These are phyloP conservation scores for Oncorhynchus mykiss DNA, from an alignment of 2,113 vertebrate genomes.

Conservation along the genomic window DNA sequence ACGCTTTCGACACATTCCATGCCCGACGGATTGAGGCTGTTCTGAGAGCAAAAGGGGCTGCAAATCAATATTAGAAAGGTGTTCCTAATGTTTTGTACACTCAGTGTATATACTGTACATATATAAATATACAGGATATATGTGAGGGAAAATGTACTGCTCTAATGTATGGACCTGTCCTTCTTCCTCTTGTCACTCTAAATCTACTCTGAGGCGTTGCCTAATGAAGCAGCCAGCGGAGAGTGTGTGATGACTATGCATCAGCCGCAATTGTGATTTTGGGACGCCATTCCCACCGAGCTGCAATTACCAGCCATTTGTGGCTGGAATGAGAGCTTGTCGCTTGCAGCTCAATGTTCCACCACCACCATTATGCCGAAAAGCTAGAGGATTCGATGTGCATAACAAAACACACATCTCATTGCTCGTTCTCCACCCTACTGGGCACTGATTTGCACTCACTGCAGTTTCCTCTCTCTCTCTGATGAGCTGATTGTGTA, in stretches of 20 bases:
- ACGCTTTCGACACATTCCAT: too few relatives aligned
- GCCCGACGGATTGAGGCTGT: too few relatives aligned
- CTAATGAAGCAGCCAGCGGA: too few relatives aligned
- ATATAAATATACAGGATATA: too few relatives aligned
- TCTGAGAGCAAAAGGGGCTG: too few relatives aligned
- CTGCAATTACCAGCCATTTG: conserved; percentile 39
- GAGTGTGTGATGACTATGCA: too few relatives aligned
- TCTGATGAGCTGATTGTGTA: conserved; percentile 10
- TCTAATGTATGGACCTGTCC: too few relatives aligned
- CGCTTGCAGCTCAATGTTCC: conserved; percentile 7
- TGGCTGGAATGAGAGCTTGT: conserved; percentile 18
- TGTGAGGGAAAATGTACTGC: too few relatives aligned
- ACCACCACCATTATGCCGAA: not conserved
- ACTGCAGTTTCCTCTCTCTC: not conserved
- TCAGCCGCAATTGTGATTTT: conserved; percentile 22
- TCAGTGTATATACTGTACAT: too few relatives aligned
- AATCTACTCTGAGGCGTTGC: conserved; percentile 2
- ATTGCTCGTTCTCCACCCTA: conserved; percentile 1
- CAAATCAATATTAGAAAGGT: too few relatives aligned
- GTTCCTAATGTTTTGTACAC: too few relatives aligned
- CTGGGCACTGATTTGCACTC: conserved; percentile 23
- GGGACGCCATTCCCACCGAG: conserved; percentile 16
- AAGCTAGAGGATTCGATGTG: conserved; percentile 19
- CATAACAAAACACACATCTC: conserved; percentile 16
- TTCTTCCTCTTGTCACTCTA: too few relatives aligned